phyloP scores from a whole-genome alignment of 2,797 vertebrate species.

The Danio jaintianensis region DNA sequence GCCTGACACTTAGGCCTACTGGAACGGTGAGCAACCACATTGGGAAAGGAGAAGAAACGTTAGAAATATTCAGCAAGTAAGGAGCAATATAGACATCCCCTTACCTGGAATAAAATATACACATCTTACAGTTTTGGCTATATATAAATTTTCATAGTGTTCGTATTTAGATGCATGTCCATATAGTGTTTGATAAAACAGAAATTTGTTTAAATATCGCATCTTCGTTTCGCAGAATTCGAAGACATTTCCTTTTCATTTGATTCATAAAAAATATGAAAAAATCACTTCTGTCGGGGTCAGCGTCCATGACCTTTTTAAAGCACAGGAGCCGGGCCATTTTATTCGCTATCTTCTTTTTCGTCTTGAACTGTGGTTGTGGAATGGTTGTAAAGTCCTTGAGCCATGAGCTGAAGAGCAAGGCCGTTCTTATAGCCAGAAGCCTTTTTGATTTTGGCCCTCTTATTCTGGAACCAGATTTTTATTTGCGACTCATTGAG shows the following conservation, averaged over 20 bases:
- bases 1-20: constrained; percentile 72
- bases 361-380: constrained; percentile 94
- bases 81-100: constrained; percentile 81
- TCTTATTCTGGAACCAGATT: constrained; percentile 98
- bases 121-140: constrained; percentile 97
- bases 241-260: constrained; percentile 43
- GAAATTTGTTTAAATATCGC: constrained; percentile 90
- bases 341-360: constrained; percentile 92
- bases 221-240: constrained; percentile 70
- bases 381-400: constrained; percentile 98
- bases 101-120: constrained; percentile 97
- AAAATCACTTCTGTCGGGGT: constrained; percentile 35
- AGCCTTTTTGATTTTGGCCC: constrained; percentile 97
- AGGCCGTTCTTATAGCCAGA: constrained; percentile 94
- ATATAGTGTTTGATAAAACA: constrained; percentile 90
- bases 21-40: constrained; percentile 71
- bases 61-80: constrained; percentile 83
- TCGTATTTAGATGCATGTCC: constrained; percentile 84
- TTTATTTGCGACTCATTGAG: constrained; percentile 98
- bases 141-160: constrained; percentile 91
- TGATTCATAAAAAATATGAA: constrained; percentile 53
- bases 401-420: constrained; percentile 97
- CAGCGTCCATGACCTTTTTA: constrained; percentile 43
- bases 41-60: constrained; percentile 68
- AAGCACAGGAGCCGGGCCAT: constrained; percentile 47